Evolutionary conservation across 2,113 vertebrate species (phyloP).

Genomic region (Ceyx melanurus): DNA sequence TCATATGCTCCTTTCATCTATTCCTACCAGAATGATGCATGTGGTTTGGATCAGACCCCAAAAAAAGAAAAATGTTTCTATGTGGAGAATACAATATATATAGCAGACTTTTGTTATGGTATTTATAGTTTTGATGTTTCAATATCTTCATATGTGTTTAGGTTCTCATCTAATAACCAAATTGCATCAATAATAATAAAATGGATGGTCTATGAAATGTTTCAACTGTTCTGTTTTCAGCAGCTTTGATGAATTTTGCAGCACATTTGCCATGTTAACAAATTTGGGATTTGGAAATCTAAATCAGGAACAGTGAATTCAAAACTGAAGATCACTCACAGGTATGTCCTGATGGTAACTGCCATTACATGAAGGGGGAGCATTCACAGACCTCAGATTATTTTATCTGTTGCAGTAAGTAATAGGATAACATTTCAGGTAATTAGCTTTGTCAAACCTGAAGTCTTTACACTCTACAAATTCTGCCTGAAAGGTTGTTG

Average conservation of each 20-base stretch:
- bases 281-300: background rate
- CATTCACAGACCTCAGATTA: background rate
- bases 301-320: background rate
- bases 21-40: conserved; percentile 4
- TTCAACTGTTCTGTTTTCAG: background rate
- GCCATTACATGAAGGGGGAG: background rate
- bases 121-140: background rate
- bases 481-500: background rate
- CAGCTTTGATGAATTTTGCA: background rate
- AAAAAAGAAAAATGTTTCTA: background rate
- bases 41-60: background rate
- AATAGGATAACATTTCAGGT: background rate
- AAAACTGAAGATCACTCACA: background rate
- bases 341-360: background rate
- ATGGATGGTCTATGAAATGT: background rate
- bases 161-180: background rate
- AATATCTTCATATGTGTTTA: background rate
- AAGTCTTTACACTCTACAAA: background rate
- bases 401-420: background rate
- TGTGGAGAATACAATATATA: background rate
- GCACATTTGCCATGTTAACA: background rate
- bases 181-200: background rate
- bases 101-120: background rate
- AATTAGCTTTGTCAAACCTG: background rate
- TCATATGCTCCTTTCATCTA: background rate